Evolutionary conservation across 2,888 invertebrate species (phyloP).

Genomic region (Acrocera orbiculus): DNA sequence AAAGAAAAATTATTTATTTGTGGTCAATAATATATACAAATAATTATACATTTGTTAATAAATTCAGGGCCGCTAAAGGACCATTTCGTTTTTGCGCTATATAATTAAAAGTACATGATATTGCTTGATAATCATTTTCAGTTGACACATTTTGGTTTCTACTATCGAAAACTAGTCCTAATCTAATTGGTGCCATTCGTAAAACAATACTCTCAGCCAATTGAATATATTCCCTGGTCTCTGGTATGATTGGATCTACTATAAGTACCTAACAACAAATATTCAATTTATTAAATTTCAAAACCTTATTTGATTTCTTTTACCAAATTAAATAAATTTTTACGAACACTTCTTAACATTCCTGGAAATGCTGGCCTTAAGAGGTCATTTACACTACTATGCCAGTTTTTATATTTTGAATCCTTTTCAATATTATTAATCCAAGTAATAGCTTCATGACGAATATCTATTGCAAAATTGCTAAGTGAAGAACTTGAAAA

Average conservation of each 20-base stretch:
- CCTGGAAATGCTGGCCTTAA: constrained; percentile 95
- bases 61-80: constrained; percentile 61
- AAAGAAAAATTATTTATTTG: constrained; percentile 1
- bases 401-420: constrained; percentile 75
- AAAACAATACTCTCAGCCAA: constrained; percentile 79
- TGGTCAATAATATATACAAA: not conserved
- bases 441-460: constrained; percentile 86
- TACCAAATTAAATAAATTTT: constrained; percentile 73
- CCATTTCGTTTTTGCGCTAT: constrained; percentile 59
- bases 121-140: constrained; percentile 54
- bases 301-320: constrained; percentile 17
- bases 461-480: constrained; percentile 85
- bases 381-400: constrained; percentile 71
- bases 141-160: constrained; percentile 41
- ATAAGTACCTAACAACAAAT: constrained; percentile 48
- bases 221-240: constrained; percentile 56
- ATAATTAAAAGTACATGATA: constrained; percentile 81
- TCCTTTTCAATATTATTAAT: constrained; percentile 90
- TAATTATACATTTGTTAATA: constrained; percentile 55
- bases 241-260: constrained; percentile 59
- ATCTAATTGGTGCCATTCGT: constrained; percentile 76
- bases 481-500: constrained; percentile 41
- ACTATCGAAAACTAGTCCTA: constrained; percentile 67
- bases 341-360: constrained; percentile 76
- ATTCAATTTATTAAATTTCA: not conserved